These are phyloP conservation scores for Calameuta idolon DNA, from an alignment of 2,888 invertebrate species.

Conservation along the genomic window DNA sequence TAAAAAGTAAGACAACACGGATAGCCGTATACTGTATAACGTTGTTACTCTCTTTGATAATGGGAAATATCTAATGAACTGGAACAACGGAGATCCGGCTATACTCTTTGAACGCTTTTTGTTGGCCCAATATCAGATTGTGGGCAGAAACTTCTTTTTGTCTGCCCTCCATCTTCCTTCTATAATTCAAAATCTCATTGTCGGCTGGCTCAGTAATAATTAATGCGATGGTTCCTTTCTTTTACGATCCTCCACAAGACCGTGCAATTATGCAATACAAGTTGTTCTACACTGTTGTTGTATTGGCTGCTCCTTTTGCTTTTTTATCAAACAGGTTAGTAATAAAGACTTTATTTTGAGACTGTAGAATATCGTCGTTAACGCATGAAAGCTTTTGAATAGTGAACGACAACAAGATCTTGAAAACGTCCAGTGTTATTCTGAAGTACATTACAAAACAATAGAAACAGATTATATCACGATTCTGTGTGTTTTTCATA, in stretches of 20 bases:
- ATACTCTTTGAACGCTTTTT: background rate
- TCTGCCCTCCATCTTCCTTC: background rate
- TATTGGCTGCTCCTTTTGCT: too few species aligned
- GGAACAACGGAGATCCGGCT: background rate
- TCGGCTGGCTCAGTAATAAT: background rate
- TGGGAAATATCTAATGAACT: background rate
- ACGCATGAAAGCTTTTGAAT: background rate
- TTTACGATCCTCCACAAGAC: background rate
- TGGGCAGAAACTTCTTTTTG: background rate
- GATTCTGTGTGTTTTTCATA: background rate
- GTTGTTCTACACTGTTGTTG: background rate
- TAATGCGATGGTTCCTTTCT: background rate
- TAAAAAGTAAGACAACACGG: background rate
- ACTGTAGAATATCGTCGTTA: too few species aligned
- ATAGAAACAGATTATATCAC: background rate
- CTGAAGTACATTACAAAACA: background rate
- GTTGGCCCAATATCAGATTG: background rate
- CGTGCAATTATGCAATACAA: background rate
- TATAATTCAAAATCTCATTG: background rate
- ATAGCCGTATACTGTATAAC: background rate
- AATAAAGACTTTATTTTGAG: too few species aligned
- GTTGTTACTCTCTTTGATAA: background rate
- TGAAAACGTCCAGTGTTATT: background rate
- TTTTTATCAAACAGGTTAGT: too few species aligned
- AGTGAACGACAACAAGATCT: background rate